phyloP scores from a whole-genome alignment of 2,888 invertebrate genomes.

The Conomelus anceps region DNA sequence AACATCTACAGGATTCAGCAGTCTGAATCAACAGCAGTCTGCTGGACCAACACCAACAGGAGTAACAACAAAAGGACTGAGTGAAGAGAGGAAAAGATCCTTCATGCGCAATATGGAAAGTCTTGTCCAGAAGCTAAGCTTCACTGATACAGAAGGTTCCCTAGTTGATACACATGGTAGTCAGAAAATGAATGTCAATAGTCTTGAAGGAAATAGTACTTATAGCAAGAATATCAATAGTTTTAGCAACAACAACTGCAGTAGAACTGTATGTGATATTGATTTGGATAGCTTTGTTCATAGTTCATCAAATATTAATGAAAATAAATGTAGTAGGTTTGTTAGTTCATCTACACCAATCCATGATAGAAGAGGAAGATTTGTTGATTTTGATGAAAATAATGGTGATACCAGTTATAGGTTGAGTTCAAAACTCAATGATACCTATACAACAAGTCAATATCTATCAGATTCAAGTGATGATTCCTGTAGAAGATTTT shows the following conservation, averaged over 20 bases:
- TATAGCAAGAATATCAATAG: not conserved
- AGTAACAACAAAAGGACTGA: conserved; percentile 38
- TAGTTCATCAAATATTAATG: not conserved
- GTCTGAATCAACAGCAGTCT: not conserved
- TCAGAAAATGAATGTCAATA: not conserved
- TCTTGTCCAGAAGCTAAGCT: conserved; percentile 41
- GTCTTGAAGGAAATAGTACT: not conserved
- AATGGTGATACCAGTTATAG: not conserved
- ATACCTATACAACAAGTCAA: not conserved
- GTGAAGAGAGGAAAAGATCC: conserved; percentile 42
- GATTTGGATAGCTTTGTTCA: not conserved
- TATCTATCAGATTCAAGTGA: not conserved
- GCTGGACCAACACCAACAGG: not conserved
- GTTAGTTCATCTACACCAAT: not conserved
- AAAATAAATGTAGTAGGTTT: not conserved
- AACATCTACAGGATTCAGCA: not conserved
- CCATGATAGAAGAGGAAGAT: not conserved
- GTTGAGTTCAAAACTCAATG: not conserved
- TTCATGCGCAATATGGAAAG: conserved; percentile 45
- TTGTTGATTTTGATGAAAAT: not conserved
- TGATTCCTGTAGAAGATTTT: not conserved
- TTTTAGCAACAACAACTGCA: not conserved
- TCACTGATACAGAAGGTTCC: not conserved
- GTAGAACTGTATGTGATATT: too few relatives aligned
- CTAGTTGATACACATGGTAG: not conserved